Conservation (phyloP, 2,888 invertebrate genomes). For the Eupithecia subfuscata region DNA sequence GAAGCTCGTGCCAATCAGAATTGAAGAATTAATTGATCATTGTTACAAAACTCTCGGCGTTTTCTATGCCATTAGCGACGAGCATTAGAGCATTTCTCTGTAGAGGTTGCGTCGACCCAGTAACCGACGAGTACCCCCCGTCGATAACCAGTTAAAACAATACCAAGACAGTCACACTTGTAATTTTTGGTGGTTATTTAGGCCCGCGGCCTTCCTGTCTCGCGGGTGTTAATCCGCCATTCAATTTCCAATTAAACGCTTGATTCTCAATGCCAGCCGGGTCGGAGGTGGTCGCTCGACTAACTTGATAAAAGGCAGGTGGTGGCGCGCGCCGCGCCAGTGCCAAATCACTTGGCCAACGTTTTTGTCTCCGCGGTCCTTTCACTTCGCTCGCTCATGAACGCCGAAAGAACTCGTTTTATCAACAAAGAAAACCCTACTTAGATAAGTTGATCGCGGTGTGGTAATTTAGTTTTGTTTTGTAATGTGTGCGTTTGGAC, state of each 20-base stretch:
- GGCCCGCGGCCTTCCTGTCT: conserved; percentile 78
- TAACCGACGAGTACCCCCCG: conserved; percentile 41
- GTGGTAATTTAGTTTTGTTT: conserved; percentile 48
- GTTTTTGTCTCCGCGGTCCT: conserved; percentile 78
- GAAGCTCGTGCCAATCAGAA: conserved; percentile 65
- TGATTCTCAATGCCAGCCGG: conserved; percentile 81
- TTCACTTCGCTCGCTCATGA: conserved; percentile 80
- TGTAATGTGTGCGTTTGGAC: conserved; percentile 53
- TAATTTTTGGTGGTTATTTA: conserved; percentile 71
- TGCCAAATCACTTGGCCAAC: conserved; percentile 66
- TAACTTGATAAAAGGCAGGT: conserved; percentile 80
- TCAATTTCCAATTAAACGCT: conserved; percentile 83
- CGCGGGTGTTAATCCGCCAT: conserved; percentile 74
- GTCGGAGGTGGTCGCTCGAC: conserved; percentile 74
- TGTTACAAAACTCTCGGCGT: conserved; percentile 63
- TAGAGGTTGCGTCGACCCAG: conserved; percentile 45
- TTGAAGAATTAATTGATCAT: conserved; percentile 63
- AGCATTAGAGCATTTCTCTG: conserved; percentile 63
- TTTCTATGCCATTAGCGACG: conserved; percentile 60
- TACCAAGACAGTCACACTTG: conserved; percentile 54
- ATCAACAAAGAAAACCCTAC: conserved; percentile 69
- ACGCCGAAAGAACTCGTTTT: conserved; percentile 61
- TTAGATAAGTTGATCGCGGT: conserved; percentile 76
- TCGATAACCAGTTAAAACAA: conserved; percentile 48
- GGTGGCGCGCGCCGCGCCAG: conserved; percentile 76